Conservation (phyloP, 1,140 invertebrate species). For the Sitobion miscanthi region DNA sequence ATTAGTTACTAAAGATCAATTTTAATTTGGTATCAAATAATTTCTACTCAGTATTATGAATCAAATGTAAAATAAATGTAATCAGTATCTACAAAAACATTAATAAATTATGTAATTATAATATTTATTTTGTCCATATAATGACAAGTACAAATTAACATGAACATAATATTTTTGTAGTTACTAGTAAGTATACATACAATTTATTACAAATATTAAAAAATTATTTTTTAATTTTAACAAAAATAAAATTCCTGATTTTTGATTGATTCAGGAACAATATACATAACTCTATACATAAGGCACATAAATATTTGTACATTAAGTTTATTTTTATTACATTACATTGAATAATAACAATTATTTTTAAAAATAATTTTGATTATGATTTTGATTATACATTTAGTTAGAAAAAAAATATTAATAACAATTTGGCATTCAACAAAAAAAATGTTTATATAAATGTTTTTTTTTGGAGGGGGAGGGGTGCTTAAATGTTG, state of each 20-base stretch:
- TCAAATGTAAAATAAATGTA: background rate
- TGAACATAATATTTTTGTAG: background rate
- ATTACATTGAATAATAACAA: background rate
- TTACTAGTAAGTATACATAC: background rate
- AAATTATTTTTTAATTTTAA: background rate
- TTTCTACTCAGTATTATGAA: background rate
- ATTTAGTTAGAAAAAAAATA: background rate
- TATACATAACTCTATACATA: background rate
- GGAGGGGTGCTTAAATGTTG: background rate
- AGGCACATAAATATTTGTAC: background rate
- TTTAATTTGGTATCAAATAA: background rate
- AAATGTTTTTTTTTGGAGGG: background rate
- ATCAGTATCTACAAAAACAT: background rate
- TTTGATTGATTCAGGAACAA: background rate
- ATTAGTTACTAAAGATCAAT: background rate
- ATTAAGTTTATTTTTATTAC: background rate
- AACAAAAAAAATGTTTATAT: background rate
- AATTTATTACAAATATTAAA: background rate
- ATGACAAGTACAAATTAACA: background rate
- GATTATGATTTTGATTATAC: constrained; percentile 43
- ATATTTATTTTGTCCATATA: background rate
- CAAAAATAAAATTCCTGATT: background rate
- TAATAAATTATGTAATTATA: background rate
- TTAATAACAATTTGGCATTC: background rate
- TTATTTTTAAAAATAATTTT: background rate